phyloP scores from a whole-genome alignment of 2,888 invertebrate species.

The Callosobruchus maculatus region DNA sequence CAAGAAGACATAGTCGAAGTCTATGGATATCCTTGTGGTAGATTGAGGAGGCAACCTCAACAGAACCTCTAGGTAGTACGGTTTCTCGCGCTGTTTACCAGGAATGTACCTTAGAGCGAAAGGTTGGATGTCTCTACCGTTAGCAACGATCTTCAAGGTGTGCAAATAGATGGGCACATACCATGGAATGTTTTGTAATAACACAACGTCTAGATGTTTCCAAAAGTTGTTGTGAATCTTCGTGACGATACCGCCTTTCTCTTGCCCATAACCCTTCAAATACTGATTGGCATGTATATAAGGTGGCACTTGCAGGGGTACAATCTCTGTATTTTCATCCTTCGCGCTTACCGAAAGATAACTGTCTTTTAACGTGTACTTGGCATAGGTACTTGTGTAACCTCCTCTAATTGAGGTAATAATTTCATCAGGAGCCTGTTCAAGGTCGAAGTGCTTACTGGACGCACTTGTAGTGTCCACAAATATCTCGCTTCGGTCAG shows the following conservation, averaged over 20 bases:
- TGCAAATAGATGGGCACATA: conserved; percentile 81
- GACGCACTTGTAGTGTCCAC: conserved; percentile 70
- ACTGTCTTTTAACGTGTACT: conserved; percentile 58
- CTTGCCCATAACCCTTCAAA: conserved; percentile 87
- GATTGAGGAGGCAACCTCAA: conserved; percentile 77
- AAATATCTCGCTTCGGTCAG: conserved; percentile 73
- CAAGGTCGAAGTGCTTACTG: conserved; percentile 60
- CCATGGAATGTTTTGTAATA: conserved; percentile 91
- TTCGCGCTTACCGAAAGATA: conserved; percentile 64
- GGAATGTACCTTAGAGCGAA: conserved; percentile 62
- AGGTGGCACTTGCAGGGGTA: conserved; percentile 60
- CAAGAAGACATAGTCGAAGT: conserved; percentile 92
- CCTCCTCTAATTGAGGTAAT: conserved; percentile 67
- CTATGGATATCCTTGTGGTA: conserved; percentile 75
- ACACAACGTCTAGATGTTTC: conserved; percentile 69
- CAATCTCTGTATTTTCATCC: conserved; percentile 43
- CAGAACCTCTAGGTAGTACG: conserved; percentile 85
- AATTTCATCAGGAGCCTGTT: conserved; percentile 58
- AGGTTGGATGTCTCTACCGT: conserved; percentile 58
- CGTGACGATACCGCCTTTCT: conserved; percentile 84
- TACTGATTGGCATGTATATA: conserved; percentile 74
- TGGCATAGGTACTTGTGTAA: conserved; percentile 61
- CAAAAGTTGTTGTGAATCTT: conserved; percentile 80
- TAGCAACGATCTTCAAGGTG: conserved; percentile 66
- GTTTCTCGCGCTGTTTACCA: conserved; percentile 76